phyloP scores from a whole-genome alignment of 1,140 invertebrate genomes.

The Hesperophylax magnus region DNA sequence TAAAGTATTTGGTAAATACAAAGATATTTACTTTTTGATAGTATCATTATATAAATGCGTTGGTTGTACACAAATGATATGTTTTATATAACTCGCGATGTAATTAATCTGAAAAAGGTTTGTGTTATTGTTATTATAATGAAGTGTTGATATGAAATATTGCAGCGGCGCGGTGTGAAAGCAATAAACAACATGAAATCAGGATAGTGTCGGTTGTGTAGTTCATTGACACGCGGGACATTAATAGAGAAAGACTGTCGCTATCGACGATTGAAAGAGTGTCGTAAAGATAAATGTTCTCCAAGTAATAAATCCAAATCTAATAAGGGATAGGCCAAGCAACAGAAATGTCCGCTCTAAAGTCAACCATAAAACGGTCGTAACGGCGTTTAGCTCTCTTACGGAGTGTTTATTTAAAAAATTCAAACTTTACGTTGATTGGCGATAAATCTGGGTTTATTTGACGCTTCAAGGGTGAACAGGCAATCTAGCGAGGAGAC shows the following conservation, averaged over 20 bases:
- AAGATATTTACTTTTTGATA: neutral
- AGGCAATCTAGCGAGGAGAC: constrained; percentile 5
- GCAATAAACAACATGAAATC: neutral
- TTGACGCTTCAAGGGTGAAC: constrained; percentile 31
- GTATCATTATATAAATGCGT: neutral
- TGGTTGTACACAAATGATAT: neutral
- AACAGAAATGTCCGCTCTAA: constrained; percentile 30
- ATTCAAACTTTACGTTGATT: constrained; percentile 43
- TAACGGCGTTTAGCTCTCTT: constrained; percentile 40
- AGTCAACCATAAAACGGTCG: constrained; percentile 41
- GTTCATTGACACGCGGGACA: constrained; percentile 27
- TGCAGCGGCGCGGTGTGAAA: neutral
- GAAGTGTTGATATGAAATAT: neutral
- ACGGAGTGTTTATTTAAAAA: constrained; percentile 41
- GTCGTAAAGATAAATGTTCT: constrained; percentile 36
- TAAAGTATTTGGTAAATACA: no score
- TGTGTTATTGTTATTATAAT: neutral
- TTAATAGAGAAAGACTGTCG: constrained; percentile 36
- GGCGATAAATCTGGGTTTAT: constrained; percentile 42
- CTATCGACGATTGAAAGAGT: constrained; percentile 24
- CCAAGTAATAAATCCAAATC: constrained; percentile 37
- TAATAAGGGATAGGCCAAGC: constrained; percentile 41
- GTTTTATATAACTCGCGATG: no score
- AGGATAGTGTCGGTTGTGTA: neutral
- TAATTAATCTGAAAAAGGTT: no score